Base-by-base conservation (phyloP, 2,113 vertebrate genomes). In the Panthera uncia region DNA sequence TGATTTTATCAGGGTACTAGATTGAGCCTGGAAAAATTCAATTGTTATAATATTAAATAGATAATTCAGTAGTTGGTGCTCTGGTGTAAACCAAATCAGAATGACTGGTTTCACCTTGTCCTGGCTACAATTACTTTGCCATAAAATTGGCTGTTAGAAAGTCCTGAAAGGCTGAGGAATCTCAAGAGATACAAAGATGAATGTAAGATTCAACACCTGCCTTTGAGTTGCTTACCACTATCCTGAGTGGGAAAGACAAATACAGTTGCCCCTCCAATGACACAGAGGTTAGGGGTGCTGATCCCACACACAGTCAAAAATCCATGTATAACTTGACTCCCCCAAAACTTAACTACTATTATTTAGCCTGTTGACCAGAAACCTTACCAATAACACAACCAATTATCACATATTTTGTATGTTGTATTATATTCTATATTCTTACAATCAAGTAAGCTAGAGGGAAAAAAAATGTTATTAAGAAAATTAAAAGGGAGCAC, bases 71-170 rank as follows among this genome's bases (percentile, higher is more conserved):
- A 41, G 55, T 69, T 52, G 38, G n/a, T 76, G 3, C 18, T 38
- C 50, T 76, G 13, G 14, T 55, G 2, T 76, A 27, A 85, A 71
- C 63, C 65, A 74, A 94, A 90, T 97, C 29, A 92, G 31, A 97
- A 95, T 61, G 86, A 96, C 27, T 38, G 18, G 2, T 66, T 95
- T 86, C 33, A 15, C 16, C 8, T 83, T 50, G 38, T 66, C 9
- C 61, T 50, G 79, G 25, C 1, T 97, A 89, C 95, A 95, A 93
- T 93, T 41, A 90, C 52, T 68, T 91, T 89, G 52, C 36, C 36
- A 71, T 61, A 27, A 92, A 92, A 85, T 48, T 94, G 50, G 13
- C 41, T 95, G 1, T 84, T 94, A 71, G 29, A 78, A 92, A 92
- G 69, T 83, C 36, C n/a, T 89, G 33, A 79, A 57, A 93, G 69